These are phyloP conservation scores for Brachynemurus nebulosus DNA, from an alignment of 2,888 invertebrate species.

Conservation along the genomic window DNA sequence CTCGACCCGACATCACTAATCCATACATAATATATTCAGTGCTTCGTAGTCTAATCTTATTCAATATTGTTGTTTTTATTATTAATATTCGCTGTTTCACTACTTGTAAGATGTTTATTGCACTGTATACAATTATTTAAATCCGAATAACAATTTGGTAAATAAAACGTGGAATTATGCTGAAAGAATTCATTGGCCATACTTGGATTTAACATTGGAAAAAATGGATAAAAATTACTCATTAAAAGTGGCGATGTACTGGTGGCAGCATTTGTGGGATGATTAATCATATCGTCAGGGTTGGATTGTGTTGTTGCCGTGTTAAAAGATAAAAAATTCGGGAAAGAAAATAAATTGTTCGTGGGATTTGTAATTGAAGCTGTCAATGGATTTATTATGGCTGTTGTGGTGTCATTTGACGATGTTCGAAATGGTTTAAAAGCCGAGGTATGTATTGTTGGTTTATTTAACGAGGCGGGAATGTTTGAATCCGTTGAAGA, in stretches of 20 bases:
- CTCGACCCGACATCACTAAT: too few relatives aligned
- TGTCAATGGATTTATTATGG: slow-evolving; percentile 24
- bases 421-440: slow-evolving; percentile 28
- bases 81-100: background rate
- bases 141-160: slow-evolving; percentile 2
- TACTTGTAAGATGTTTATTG: background rate
- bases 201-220: slow-evolving; percentile 29
- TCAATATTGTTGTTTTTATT: background rate
- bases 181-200: background rate
- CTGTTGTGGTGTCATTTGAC: slow-evolving; percentile 21
- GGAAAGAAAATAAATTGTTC: background rate
- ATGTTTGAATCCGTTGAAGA: background rate
- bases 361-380: slow-evolving; percentile 28
- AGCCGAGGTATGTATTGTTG: slow-evolving; percentile 24
- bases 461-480: background rate
- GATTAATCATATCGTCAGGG: background rate
- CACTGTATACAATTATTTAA: slow-evolving; percentile 6
- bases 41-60: background rate
- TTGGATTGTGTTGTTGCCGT: background rate
- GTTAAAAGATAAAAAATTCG: slow-evolving; percentile 3
- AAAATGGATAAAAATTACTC: slow-evolving; percentile 32
- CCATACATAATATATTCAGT: background rate
- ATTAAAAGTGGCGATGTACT: slow-evolving; percentile 23
- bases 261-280: background rate
- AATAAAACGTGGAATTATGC: background rate